phyloP scores from a whole-genome alignment of 2,797 vertebrate genomes.

The Tokudaia tokunoshimensis region DNA sequence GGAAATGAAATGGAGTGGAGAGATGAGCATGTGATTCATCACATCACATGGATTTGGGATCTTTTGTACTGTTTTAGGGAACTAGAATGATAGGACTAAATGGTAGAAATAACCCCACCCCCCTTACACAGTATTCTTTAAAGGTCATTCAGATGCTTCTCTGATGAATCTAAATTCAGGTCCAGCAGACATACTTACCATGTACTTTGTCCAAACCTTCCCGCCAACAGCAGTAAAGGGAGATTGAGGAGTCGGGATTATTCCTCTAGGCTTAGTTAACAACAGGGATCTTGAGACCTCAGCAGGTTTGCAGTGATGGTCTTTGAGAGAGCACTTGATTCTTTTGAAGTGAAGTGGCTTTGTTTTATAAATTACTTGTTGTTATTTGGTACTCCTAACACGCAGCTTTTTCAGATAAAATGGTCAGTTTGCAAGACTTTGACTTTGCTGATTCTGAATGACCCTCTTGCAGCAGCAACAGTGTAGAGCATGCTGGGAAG shows the following conservation, averaged over 20 bases:
- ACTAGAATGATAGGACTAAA: neutral
- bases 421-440: constrained; percentile 12
- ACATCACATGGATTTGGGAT: neutral
- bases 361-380: constrained; percentile 56
- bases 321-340: constrained; percentile 26
- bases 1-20: neutral
- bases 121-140: neutral
- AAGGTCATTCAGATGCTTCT: constrained; percentile 15
- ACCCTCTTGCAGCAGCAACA: neutral
- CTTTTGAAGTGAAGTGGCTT: constrained; percentile 69
- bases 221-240: neutral
- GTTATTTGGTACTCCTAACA: constrained; percentile 43
- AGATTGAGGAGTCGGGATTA: neutral
- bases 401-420: constrained; percentile 73
- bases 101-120: neutral
- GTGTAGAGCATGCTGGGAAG: constrained; percentile 40
- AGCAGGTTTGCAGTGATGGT: constrained; percentile 58
- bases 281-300: constrained; percentile 38
- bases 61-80: constrained; percentile 7
- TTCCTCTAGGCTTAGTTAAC: constrained; percentile 19
- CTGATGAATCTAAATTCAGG: constrained; percentile 56
- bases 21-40: too few species aligned
- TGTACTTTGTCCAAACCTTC: neutral
- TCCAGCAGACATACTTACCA: constrained; percentile 8
- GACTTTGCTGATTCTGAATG: constrained; percentile 47